Evolutionary conservation across 1,140 invertebrate genomes (phyloP).

Genomic region (Drosophila pruinosa): DNA sequence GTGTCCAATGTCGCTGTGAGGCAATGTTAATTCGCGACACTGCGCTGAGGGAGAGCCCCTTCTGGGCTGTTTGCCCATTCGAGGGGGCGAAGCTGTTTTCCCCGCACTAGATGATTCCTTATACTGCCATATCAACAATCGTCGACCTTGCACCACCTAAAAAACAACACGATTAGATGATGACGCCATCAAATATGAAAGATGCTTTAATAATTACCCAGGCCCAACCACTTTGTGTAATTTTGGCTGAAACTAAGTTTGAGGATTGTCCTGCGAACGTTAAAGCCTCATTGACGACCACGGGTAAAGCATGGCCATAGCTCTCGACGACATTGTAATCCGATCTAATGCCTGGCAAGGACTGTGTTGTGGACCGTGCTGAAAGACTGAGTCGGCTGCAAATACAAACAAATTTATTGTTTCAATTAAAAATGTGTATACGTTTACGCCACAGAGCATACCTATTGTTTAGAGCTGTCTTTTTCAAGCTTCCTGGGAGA

Average conservation of each 20-base stretch:
- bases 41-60: slow-evolving; percentile 82
- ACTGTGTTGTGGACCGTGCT: slow-evolving; percentile 86
- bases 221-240: slow-evolving; percentile 88
- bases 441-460: neutral
- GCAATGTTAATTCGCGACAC: slow-evolving; percentile 92
- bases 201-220: slow-evolving; percentile 83
- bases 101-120: slow-evolving; percentile 82
- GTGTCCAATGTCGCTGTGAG: slow-evolving; percentile 95
- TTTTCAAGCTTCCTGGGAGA: slow-evolving; percentile 50
- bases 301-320: slow-evolving; percentile 91
- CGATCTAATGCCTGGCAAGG: slow-evolving; percentile 88
- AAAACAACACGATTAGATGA: slow-evolving; percentile 2
- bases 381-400: slow-evolving; percentile 85
- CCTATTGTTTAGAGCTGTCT: slow-evolving; percentile 56
- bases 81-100: slow-evolving; percentile 40
- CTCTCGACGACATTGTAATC: slow-evolving; percentile 88
- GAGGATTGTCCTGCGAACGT: slow-evolving; percentile 87
- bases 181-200: too few species aligned
- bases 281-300: slow-evolving; percentile 94
- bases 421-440: neutral
- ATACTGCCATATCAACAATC: slow-evolving; percentile 94
- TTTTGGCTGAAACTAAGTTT: slow-evolving; percentile 86
- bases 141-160: slow-evolving; percentile 93
- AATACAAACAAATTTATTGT: neutral
- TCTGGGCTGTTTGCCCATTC: slow-evolving; percentile 73